Conservation (phyloP, 2,888 invertebrate species). For the Timandra comae region DNA sequence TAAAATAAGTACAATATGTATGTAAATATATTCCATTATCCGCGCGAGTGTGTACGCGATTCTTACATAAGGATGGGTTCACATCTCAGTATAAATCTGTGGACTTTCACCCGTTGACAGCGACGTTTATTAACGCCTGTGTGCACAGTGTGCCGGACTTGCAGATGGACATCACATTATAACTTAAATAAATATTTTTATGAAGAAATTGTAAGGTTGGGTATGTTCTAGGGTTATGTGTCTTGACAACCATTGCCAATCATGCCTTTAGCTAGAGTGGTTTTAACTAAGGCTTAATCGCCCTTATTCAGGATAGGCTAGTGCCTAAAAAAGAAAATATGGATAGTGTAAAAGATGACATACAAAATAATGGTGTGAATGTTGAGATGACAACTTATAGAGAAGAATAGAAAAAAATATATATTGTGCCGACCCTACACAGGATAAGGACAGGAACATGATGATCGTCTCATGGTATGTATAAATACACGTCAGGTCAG, state of each 20-base stretch:
- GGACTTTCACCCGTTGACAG: constrained; percentile 47
- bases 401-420: not conserved
- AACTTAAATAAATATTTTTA: too few relatives aligned
- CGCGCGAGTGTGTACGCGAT: constrained; percentile 13
- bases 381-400: not conserved
- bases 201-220: not conserved
- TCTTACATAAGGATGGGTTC: constrained; percentile 41
- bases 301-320: too few relatives aligned
- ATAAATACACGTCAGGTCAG: not conserved
- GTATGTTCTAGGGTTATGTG: not conserved
- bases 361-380: not conserved
- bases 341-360: too few relatives aligned
- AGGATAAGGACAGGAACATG: too few relatives aligned
- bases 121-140: constrained; percentile 36
- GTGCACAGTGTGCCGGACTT: constrained; percentile 22
- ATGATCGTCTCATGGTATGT: not conserved
- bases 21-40: constrained; percentile 49
- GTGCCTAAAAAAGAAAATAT: too few relatives aligned
- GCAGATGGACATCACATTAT: constrained; percentile 10
- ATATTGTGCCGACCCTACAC: too few relatives aligned
- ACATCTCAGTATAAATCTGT: constrained; percentile 41
- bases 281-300: too few relatives aligned
- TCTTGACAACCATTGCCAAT: too few relatives aligned
- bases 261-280: too few relatives aligned
- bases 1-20: constrained; percentile 16